Base-by-base conservation (phyloP, 2,113 vertebrate species). In the Pogonocichla stellata region DNA sequence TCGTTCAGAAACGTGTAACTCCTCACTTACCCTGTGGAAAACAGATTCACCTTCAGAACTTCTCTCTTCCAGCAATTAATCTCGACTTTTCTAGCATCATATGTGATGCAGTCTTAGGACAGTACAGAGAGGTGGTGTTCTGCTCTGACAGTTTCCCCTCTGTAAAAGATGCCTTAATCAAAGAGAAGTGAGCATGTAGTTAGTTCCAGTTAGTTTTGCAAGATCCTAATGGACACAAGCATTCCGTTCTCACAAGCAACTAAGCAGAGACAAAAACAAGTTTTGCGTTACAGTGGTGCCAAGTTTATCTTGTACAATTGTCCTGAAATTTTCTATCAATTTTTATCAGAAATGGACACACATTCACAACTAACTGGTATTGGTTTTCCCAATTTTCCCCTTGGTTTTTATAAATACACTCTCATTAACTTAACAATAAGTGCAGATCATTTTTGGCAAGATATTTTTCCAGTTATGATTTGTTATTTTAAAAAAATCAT, bases 1-100 rank as follows among this genome's bases (percentile, higher is more conserved):
- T 80, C 31, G 66, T 54, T 75, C 3, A 65, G 48, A 72, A 88
- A 48, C 5, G 9, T 31, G 13, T 53, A 38, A 40, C 18, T 48
- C 47, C 42, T 43, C 0, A 0, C 13, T 50, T 34, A 18, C 33
- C 10, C 26, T 1, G 0, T 16, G 43, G 16, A 67, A 31, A 2
- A 1, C 7, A 4, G 23, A 15, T 47, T 65, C 50, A 29, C 23
- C 9, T 43, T n/a, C 29, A 91, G 33, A 70, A 28, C 9, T 42
- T 51, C 18, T 57, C 47, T 72, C 29, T 74, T 66, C 22, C 38
- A 36, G 50, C 14, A 43, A 8, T 66, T 62, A 11, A 33, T 13
- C 24, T 71, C 3, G 0, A 62, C 38, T 70, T 78, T 26, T 53
- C 16, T n/a, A 53, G 45, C 18, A 23, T 60, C 29, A 11, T 23